These are phyloP conservation scores for Bombylius major DNA, from an alignment of 2,888 invertebrate species.

Conservation along the genomic window DNA sequence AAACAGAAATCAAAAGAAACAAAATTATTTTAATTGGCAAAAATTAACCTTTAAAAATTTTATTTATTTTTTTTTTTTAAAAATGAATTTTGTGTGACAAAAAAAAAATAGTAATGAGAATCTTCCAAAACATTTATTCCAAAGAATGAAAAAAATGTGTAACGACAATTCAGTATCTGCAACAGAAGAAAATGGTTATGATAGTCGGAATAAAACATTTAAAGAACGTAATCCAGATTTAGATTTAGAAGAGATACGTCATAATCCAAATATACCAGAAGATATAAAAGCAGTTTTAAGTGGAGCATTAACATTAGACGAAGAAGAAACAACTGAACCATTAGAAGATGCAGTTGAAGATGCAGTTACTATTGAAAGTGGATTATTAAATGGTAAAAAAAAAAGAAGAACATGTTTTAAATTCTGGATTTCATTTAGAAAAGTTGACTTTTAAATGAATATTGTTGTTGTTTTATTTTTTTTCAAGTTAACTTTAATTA, in stretches of 20 bases:
- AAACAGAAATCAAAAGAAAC: too few species aligned
- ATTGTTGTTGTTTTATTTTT: too few species aligned
- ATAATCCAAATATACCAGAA: conserved; percentile 36
- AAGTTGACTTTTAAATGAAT: too few species aligned
- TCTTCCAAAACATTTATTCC: conserved; percentile 21
- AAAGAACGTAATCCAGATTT: conserved; percentile 37
- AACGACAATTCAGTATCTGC: conserved; percentile 23
- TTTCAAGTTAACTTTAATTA: too few species aligned
- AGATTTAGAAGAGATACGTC: conserved; percentile 35
- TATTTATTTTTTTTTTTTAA: too few species aligned
- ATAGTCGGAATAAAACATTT: conserved; percentile 32
- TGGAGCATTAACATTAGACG: conserved; percentile 30
- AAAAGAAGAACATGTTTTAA: neutral
- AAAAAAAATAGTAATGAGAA: conserved; percentile 13
- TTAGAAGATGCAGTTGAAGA: neutral
- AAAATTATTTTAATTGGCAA: too few species aligned
- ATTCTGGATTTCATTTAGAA: too few species aligned
- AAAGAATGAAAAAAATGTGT: conserved; percentile 36
- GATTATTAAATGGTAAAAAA: neutral
- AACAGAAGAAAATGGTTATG: too few species aligned
- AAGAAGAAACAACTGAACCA: conserved; percentile 17
- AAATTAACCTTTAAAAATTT: too few species aligned
- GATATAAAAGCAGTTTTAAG: conserved; percentile 36
- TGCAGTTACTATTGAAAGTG: neutral
- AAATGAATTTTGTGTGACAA: too few species aligned